A percentile compares a stretch with the other conserved stretches of the same genome.
These are phyloP conservation scores for Corydoras sp. DNA, from an alignment of 2,113 vertebrate genomes.

Conservation along the genomic window DNA sequence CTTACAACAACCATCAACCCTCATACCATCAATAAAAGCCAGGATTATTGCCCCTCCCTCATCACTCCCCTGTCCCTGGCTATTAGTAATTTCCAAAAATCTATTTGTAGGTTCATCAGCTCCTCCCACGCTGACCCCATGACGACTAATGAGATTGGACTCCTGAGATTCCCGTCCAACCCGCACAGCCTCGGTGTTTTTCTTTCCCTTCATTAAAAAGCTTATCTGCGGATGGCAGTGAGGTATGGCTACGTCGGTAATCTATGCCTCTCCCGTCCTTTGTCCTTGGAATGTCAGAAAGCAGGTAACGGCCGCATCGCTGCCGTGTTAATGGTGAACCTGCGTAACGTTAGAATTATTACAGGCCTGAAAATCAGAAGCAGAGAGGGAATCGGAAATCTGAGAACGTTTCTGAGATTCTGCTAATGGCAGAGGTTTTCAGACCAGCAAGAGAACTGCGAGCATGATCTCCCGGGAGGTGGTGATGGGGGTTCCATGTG, in stretches of 20 bases:
- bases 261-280: not conserved
- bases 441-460: no score
- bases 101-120: constrained; percentile 15
- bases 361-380: no score
- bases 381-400: no score
- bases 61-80: not conserved
- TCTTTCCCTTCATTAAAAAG: not conserved
- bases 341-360: no score
- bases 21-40: not conserved
- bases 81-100: constrained; percentile 7
- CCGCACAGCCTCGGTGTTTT: no score
- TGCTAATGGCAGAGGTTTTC: no score
- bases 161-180: no score
- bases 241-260: not conserved
- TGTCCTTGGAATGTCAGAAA: constrained; percentile 15
- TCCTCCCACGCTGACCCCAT: not conserved
- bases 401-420: no score
- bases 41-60: not conserved
- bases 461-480: no score
- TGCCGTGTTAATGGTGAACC: not conserved
- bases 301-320: not conserved
- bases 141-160: not conserved
- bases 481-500: no score
- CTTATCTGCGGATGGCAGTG: constrained; percentile 6
- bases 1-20: no score